Evolutionary conservation across 1,140 invertebrate species (phyloP), one percentile per base, ranked within the genome.

Genomic region (Heliconius hermathena): DNA sequence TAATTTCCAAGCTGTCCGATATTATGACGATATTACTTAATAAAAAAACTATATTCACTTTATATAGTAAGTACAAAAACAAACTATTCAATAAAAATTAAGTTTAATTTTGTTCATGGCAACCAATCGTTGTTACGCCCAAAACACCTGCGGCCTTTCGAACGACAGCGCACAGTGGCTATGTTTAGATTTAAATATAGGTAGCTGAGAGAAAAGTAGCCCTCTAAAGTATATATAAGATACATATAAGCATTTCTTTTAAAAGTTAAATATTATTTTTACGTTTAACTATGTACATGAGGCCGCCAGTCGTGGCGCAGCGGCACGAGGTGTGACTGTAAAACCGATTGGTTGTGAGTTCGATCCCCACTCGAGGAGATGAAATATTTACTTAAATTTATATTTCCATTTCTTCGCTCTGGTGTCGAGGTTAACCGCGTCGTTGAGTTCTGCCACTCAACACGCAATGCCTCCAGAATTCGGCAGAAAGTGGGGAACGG

Each of bases 151-250:
- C 60, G 60, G 60, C 60, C 60, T 22, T 66, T 66, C 3, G 26
- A 22, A 66, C 60, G 60, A 66, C 22, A 66, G 22, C 26, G 60
- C 13, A 11, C 60, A 26, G 9, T 66, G 22, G 13, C 41, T 66
- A 66, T 29, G 60, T 66, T 66, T 66, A 66, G 60, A 66, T 66
- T 66, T 66, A 66, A 66, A 66, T 66, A 66, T 66, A 6, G 33
- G 33, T 36, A 66, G 60, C 13, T 2, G 22, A 66, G 60, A 66
- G 60, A 29, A 16, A 29, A 66, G 26, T 29, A 66, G 3, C 1
- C 3, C 1, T 5, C 26, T 66, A 29, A 29, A 66, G 26, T 66
- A 66, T 8, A 57, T 29, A 29, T 66, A 29, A 66, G 26, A 66
- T 26, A 13, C 22, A 26, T 22, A 13, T 26, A 66, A 11, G 3